Percentiles rank a stretch among this genome's conserved stretches.
phyloP scores from a whole-genome alignment of 2,113 vertebrate genomes.

The Rhineura floridana region DNA sequence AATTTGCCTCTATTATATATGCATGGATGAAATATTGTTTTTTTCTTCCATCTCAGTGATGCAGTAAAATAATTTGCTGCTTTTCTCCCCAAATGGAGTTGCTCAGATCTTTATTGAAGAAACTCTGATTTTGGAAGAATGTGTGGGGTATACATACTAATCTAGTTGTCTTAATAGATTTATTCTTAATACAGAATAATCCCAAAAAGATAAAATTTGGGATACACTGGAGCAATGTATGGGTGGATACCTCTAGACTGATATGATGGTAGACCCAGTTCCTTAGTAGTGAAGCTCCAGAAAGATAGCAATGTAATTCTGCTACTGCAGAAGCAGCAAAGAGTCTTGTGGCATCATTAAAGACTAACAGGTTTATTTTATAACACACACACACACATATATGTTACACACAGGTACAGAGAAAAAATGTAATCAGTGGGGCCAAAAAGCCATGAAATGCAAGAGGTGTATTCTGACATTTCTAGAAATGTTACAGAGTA shows the following conservation, averaged over 20 bases:
- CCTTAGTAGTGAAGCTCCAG: not conserved
- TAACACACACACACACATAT: too few species aligned
- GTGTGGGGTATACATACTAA: not conserved
- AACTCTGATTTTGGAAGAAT: not conserved
- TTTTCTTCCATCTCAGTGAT: rapidly evolving
- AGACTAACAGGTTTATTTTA: not conserved
- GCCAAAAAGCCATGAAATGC: too few species aligned
- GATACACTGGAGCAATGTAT: not conserved
- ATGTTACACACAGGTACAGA: too few species aligned
- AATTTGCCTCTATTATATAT: not conserved
- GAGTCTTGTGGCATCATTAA: not conserved
- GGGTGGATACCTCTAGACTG: not conserved
- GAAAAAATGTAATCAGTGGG: not conserved
- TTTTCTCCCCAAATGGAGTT: not conserved
- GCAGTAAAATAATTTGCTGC: not conserved
- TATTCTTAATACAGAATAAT: not conserved
- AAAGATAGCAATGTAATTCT: not conserved
- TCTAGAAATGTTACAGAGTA: not conserved
- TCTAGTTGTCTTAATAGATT: not conserved
- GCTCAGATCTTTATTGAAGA: not conserved
- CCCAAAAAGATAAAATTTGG: not conserved
- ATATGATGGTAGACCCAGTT: not conserved
- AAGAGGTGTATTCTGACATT: not conserved
- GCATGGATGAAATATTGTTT: not conserved
- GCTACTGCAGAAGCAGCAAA: not conserved